A percentile compares a stretch with the other conserved stretches of the same genome.
Evolutionary conservation across 2,888 invertebrate species (phyloP).

Genomic region (Fissipunctia ypsillon): DNA sequence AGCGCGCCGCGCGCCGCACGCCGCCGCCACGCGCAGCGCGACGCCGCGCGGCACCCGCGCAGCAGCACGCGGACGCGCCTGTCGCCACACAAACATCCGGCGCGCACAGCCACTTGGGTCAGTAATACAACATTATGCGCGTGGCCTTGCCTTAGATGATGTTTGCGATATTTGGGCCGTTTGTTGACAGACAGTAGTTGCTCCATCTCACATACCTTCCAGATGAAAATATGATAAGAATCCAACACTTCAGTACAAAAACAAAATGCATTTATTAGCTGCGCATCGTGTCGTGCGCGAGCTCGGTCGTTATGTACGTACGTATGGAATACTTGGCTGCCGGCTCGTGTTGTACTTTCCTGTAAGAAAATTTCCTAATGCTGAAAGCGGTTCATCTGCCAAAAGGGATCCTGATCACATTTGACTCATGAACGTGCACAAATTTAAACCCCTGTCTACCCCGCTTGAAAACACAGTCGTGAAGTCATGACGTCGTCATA

Average conservation of each 20-base stretch:
- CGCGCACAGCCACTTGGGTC: neutral
- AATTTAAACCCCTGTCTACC: neutral
- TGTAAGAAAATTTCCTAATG: neutral
- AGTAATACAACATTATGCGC: neutral
- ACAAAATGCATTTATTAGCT: neutral
- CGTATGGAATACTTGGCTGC: neutral
- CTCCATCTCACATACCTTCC: neutral
- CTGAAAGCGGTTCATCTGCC: neutral
- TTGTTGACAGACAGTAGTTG: neutral
- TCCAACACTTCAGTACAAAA: neutral
- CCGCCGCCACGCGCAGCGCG: conserved; percentile 8
- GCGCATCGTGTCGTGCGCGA: too few species aligned
- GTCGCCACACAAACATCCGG: conserved; percentile 33
- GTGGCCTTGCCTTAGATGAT: neutral
- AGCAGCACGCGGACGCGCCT: neutral
- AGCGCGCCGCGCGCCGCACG: conserved; percentile 16
- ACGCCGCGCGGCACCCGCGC: conserved; percentile 1
- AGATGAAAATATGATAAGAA: neutral
- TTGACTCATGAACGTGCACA: neutral
- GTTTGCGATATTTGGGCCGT: neutral
- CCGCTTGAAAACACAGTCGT: neutral
- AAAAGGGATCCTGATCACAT: neutral
- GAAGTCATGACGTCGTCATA: neutral
- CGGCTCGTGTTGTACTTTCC: too few species aligned
- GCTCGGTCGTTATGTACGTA: too few species aligned